Base-by-base conservation (phyloP, 1,140 invertebrate species). In the Grapholita molesta region DNA sequence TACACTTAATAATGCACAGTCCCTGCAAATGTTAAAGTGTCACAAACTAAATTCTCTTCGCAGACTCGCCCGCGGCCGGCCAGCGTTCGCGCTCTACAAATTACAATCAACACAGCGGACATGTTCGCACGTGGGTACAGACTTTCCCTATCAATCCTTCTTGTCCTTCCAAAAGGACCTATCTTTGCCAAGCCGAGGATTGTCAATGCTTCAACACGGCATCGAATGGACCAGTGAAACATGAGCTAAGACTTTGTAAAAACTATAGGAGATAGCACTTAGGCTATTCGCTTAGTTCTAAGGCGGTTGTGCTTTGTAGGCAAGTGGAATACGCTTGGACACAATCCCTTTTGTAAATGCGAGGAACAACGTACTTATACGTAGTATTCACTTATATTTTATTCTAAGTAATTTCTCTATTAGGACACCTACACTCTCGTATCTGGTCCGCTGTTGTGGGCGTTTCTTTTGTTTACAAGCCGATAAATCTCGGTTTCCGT, bases 371-470 rank as follows among this genome's bases (percentile, higher is more conserved):
- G 35, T n/a, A 35, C 12, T 11, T 0, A 12, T 55, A 57, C 68
- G 55, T 70, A 71, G 69, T 66, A 86, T 76, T 78, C 74, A 79
- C 69, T 79, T 81, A 80, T 78, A 86, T 89, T 86, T 88, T 86
- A 86, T 81, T 61, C 76, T 73, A 76, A 84, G 86, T 90, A 88
- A 89, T 90, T 90, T 90, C 88, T 90, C 88, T 89, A 90, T 90
- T 89, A 90, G 77, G 76, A 77, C 80, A 71, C 78, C 79, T 77
- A 84, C 82, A 75, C 76, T 66, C 48, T 32, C 70, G 67, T 72
- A 61, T 61, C 55, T 61, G 55, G 55, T 61, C 12, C 25, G 53
- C 18, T 23, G 55, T 61, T 32, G 55, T 61, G 32, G 55, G 55
- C 55, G 55, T 61, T 61, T 61, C 55, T 61, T 61, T 61, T 61